Evolutionary conservation across 2,113 vertebrate genomes (phyloP).

Genomic region (Hyaena hyaena): DNA sequence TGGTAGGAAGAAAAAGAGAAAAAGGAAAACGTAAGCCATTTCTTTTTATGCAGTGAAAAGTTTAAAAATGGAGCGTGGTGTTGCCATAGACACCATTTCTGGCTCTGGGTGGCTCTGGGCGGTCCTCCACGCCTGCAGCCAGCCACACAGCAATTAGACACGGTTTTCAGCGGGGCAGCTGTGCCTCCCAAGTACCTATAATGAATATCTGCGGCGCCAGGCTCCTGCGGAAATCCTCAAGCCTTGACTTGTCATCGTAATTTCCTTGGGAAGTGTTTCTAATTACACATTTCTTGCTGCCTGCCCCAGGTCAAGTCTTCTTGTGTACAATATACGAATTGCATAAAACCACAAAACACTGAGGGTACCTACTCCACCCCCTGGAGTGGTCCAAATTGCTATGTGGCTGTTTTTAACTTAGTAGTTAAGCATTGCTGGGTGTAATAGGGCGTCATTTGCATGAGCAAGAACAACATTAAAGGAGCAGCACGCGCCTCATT

Average conservation of each 20-base stretch:
- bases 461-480: constrained; percentile 45
- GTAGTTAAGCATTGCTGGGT: constrained; percentile 51
- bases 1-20: neutral
- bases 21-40: neutral
- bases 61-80: neutral
- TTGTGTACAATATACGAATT: constrained; percentile 18
- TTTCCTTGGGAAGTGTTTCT: constrained; percentile 76
- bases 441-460: constrained; percentile 21
- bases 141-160: neutral
- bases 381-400: constrained; percentile 17
- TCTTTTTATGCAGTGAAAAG: constrained; percentile 40
- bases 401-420: constrained; percentile 50
- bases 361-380: neutral
- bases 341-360: constrained; percentile 43
- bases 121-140: neutral
- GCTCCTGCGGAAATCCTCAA: constrained; percentile 55
- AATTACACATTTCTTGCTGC: constrained; percentile 64
- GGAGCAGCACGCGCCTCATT: neutral
- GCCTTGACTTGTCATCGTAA: constrained; percentile 61
- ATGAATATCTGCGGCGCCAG: constrained; percentile 47
- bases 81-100: constrained; percentile 50
- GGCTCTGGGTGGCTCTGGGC: neutral
- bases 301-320: constrained; percentile 58
- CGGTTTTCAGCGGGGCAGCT: constrained; percentile 4
- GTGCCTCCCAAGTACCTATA: constrained; percentile 49